Base-by-base conservation (phyloP, 53 echinoderm and acorn worm genomes). In the Zoroaster sp. region DNA sequence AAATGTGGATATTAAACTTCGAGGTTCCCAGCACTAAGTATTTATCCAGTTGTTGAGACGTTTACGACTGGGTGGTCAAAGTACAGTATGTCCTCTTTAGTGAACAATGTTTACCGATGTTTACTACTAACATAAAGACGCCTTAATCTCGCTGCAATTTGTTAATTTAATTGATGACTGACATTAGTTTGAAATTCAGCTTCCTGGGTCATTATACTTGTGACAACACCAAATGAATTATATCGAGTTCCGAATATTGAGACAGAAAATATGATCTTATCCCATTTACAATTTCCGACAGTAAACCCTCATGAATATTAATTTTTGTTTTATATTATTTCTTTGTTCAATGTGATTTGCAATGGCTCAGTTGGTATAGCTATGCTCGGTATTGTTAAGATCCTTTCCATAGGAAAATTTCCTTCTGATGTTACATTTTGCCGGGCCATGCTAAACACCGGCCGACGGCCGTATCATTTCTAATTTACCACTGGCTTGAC, bases 401-500 rank as follows among this genome's bases (percentile, higher is more conserved):
- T 70, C 47, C 70, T 35, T 45, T 70, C n/a, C 34, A 17, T 38
- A 83, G 69, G 85, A 70, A 85, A 71, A n/a, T 71, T 32, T 43
- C 85, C 35, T 37, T 4, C 85, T 69, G 70, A 69, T 85, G 70
- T 85, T 85, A 69, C 70, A 47, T n/a, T n/a, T 85, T 85, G 47
- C 85, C 39, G 49, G 85, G 66, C 72, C 45, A 31, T 55, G 43
- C 66, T 40, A 55, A 43, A 66, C 81, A 81, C 38, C 70, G 85
- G 49, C 85, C 85, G n/a, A n/a, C n/a, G 85, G 85, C 85, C 85
- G 85, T 85, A 85, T 85, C 85, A 85, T 85, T 85, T 85, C 85
- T 85, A 85, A 85, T 85, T 85, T 85, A 85, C 85, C 85, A 85
- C 70, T 71, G 85, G 42, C 85, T 85, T 67, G 71, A 47, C 70